Percentiles rank a stretch among this genome's conserved stretches.
Conservation (phyloP, 2,888 invertebrate genomes). For the Lucinisca nassula region DNA sequence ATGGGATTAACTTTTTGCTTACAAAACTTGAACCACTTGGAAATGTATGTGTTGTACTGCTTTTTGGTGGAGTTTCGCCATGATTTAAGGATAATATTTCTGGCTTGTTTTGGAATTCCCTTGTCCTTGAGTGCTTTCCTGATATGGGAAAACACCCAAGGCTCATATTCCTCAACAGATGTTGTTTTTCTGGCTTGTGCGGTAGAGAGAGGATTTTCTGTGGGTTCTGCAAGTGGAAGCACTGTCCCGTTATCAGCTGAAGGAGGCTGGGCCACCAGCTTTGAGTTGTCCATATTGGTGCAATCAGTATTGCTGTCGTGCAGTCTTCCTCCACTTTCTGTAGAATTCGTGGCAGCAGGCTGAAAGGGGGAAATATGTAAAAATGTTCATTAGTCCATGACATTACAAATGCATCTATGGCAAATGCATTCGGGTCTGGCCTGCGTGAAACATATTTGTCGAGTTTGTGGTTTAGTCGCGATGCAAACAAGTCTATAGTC, state of each 20-base stretch:
- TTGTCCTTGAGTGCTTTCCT: too few species aligned
- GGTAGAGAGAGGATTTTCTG: too few species aligned
- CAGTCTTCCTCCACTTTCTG: background rate
- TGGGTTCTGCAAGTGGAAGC: too few species aligned
- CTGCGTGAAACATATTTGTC: background rate
- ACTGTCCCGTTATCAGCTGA: background rate
- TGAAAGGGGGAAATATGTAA: conserved; percentile 17
- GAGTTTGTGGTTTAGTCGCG: background rate
- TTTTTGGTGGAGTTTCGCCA: too few species aligned
- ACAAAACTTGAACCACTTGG: too few species aligned
- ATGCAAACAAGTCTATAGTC: background rate
- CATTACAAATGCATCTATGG: conserved; percentile 20
- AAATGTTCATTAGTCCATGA: background rate
- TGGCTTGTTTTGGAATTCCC: too few species aligned
- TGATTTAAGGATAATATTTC: too few species aligned
- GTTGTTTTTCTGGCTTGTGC: too few species aligned
- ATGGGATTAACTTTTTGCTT: too few species aligned
- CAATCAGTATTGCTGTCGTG: background rate
- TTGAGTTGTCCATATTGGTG: conserved; percentile 19
- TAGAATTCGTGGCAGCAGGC: background rate
- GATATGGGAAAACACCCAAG: too few species aligned
- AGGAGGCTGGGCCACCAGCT: background rate
- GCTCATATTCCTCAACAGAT: too few species aligned
- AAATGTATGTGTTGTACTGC: too few species aligned
- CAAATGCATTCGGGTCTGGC: conserved; percentile 7